Conservation (phyloP, 1,140 invertebrate genomes). For the Drosophila bocki region DNA sequence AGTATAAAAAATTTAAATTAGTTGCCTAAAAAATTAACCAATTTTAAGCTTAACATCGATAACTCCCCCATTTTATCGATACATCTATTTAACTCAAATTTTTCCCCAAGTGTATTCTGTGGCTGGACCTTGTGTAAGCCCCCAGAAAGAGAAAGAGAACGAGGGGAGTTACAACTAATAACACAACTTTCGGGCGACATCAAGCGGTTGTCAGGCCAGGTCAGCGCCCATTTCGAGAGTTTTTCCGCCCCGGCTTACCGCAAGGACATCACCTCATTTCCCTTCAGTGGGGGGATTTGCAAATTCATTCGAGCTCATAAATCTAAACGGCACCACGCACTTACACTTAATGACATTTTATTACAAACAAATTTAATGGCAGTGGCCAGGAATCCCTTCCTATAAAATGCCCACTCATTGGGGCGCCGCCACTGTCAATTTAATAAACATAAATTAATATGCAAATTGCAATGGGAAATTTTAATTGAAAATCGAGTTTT, state of each 20-base stretch:
- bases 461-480: slow-evolving; percentile 61
- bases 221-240: slow-evolving; percentile 19
- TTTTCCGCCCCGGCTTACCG: slow-evolving; percentile 14
- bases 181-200: slow-evolving; percentile 55
- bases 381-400: slow-evolving; percentile 5
- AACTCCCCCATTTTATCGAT: background rate
- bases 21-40: too few relatives aligned
- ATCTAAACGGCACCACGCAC: slow-evolving; percentile 60
- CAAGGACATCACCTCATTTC: slow-evolving; percentile 31
- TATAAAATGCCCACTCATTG: background rate
- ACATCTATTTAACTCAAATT: background rate
- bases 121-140: slow-evolving; percentile 52
- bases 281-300: background rate
- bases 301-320: slow-evolving; percentile 61
- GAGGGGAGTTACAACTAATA: slow-evolving; percentile 63
- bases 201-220: slow-evolving; percentile 29
- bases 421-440: slow-evolving; percentile 30
- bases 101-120: background rate
- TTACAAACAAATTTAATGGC: slow-evolving; percentile 58
- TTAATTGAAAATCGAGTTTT: slow-evolving; percentile 53
- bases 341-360: slow-evolving; percentile 76
- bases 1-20: background rate
- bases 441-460: slow-evolving; percentile 69
- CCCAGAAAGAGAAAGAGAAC: background rate
- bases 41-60: background rate